Evolutionary conservation across 1,140 invertebrate genomes (phyloP), one percentile per base, ranked within the genome.

Genomic region (Eumeta japonica): DNA sequence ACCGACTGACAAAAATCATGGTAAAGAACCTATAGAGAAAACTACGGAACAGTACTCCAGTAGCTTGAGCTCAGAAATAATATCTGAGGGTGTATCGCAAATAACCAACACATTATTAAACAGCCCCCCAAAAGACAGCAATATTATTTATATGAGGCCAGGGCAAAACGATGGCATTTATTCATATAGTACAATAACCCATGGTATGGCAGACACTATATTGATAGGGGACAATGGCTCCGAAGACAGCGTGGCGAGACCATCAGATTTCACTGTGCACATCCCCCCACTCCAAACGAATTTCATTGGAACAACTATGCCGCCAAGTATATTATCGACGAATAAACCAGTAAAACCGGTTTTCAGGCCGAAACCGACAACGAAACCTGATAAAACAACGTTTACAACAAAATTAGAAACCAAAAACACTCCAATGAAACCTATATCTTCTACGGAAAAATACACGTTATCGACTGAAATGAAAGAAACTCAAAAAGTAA

Each of bases 201-300:
- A 84, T 40, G 76, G 70, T 17, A 60, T 67, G 7, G 78, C 82
- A 3, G 85, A 89, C 15, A 87, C 85, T 0, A 77, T 86, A 40
- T 49, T 88, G 0, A 41, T 84, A 0, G 78, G 85, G 48, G 72
- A 80, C 49, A 83, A 85, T 41, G 84, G 83, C 11, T 77, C 79
- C 1, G 53, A 61, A 35, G 76, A 63, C 24, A 82, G 85, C 48
- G 65, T 79, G 1, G 75, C 82, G 10, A 78, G 79, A 57, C 81
- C 83, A 0, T 82, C 81, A 43, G 82, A 86, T 39, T 76, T 83
- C 40, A 70, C 71, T 45, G 55, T 74, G 43, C 75, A 71, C 49
- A 58, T 71, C 44, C 74, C 75, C 0, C 62, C 63, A 12, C 68
- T 75, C 65, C 73, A 76, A 50, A 75, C 70, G 0, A 77, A 77